Conservation (phyloP, 2,113 vertebrate genomes). For the Saguinus imperator region DNA sequence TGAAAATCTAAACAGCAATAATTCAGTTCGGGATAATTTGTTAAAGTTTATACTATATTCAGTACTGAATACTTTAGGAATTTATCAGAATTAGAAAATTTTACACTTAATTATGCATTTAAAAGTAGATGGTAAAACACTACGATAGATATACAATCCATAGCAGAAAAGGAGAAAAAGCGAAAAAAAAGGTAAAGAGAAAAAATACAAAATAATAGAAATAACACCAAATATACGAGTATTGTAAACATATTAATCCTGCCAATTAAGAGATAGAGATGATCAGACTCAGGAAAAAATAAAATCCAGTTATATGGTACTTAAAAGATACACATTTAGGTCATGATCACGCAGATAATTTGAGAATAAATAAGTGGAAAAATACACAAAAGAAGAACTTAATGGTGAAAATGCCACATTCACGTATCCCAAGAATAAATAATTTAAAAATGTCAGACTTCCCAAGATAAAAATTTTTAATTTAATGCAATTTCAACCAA, state of each 20-base stretch:
- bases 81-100: neutral
- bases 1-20: neutral
- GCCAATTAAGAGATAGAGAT: neutral
- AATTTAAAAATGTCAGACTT: neutral
- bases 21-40: neutral
- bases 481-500: neutral
- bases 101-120: neutral
- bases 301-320: neutral
- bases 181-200: neutral
- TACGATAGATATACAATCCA: neutral
- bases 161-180: neutral
- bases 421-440: neutral
- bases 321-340: neutral
- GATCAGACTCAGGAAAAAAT: neutral
- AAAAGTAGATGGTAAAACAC: neutral
- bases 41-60: neutral
- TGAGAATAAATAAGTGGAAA: neutral
- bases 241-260: neutral
- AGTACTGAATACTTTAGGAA: neutral
- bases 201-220: neutral
- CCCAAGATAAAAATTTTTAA: neutral
- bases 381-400: neutral
- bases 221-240: neutral
- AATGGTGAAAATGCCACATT: neutral
- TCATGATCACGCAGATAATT: neutral